Evolutionary conservation across 2,888 invertebrate genomes (phyloP), one percentile per base, ranked within the genome.

Genomic region (Melieria crassipennis): DNA sequence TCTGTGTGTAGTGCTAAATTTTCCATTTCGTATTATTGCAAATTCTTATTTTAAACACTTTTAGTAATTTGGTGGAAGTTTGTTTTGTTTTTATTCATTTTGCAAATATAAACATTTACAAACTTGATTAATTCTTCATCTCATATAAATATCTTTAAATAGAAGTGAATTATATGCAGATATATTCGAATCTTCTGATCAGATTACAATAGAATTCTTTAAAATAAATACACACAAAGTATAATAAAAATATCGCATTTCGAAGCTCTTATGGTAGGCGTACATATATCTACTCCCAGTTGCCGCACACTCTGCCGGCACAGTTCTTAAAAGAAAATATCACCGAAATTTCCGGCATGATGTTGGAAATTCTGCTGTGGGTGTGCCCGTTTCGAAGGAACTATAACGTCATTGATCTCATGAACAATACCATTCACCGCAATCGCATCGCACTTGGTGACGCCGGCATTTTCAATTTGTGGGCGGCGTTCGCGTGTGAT

Each of bases 401-500:
- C 81, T 68, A 87, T 85, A 60, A 87, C 79, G 75, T 87, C 87
- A 73, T 87, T 87, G 65, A 87, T 83, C 77, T 87, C 87, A 74
- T 87, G 87, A 4, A 87, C 77, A 69, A 87, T 84, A 50, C 87
- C 87, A 78, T 87, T 87, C 42, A 80, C 83, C 61, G 85, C 85
- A 62, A 86, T 73, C 60, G 81, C 80, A 79, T 87, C 87, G 73
- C 87, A 87, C 76, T 87, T 87, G 69, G 86, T 87, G 52, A 87
- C 80, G n/a, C 85, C 86, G 60, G 87, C 86, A 74, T 87, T 87
- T 75, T 86, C 85, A 65, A 87, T 83, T 73, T 83, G 86, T n/a
- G 87, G 87, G 60, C 87, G 84, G 47, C 85, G 85, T 73, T 87
- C 85, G 61, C 87, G 86, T 16, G 84, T 84, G 9, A 87, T 84